A percentile compares a stretch with the other conserved stretches of the same genome.
phyloP scores from a whole-genome alignment of 1,140 invertebrate genomes.

The Proales similis region DNA sequence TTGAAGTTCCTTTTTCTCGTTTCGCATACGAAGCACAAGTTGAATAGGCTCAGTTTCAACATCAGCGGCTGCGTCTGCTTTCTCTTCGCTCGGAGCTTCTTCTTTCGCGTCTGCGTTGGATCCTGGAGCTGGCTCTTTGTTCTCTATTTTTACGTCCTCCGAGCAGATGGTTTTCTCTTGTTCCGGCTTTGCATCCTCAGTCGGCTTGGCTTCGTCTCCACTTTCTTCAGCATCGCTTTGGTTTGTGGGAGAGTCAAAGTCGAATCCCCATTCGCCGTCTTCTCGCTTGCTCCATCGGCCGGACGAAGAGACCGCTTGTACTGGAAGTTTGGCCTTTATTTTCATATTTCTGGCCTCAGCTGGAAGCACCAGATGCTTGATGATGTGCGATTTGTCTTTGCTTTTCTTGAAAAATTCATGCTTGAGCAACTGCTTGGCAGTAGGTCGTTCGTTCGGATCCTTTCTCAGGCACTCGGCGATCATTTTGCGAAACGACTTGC shows the following conservation, averaged over 20 bases:
- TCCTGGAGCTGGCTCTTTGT: neutral
- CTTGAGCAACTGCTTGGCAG: constrained; percentile 92
- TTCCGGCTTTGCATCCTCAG: neutral
- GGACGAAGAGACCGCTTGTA: neutral
- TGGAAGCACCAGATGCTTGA: constrained; percentile 18
- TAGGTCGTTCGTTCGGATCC: constrained; percentile 79
- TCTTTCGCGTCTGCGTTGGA: neutral
- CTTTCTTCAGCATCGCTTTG: neutral
- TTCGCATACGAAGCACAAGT: constrained; percentile 24
- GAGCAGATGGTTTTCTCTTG: constrained; percentile 16
- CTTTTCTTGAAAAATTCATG: constrained; percentile 99
- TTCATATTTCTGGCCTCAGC: constrained; percentile 26
- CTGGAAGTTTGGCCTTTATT: constrained; percentile 2
- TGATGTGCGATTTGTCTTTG: constrained; percentile 56
- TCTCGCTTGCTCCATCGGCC: constrained; percentile 27
- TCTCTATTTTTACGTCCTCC: neutral
- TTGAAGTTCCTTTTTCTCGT: constrained; percentile 36
- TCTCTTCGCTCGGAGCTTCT: neutral
- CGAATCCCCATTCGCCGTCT: constrained; percentile 37
- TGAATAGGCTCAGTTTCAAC: neutral
- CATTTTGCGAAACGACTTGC: constrained; percentile 87
- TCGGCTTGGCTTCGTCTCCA: neutral
- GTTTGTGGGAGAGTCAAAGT: neutral
- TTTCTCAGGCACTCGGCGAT: constrained; percentile 88
- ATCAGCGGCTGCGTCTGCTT: no score